Conservation (phyloP, 2,797 vertebrate species). For the Pyrocephalus nanus region DNA sequence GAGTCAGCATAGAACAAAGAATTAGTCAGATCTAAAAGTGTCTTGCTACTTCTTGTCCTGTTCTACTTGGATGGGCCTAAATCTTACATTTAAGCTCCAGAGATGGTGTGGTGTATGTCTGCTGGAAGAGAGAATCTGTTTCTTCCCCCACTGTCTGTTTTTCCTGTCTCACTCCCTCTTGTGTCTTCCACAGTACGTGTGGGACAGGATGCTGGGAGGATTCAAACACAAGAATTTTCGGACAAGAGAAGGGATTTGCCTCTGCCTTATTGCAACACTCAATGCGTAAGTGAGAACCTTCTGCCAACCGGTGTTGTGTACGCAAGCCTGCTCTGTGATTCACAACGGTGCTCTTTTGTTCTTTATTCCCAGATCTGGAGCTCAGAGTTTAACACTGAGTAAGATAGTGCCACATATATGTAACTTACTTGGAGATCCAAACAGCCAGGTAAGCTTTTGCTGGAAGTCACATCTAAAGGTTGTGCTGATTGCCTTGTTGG, state of each 20-base stretch:
- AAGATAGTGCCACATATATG: constrained; percentile 99
- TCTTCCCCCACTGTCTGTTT: not conserved
- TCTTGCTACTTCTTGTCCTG: not conserved
- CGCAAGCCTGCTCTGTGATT: not conserved
- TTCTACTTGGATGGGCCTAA: not conserved
- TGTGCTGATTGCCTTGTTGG: not conserved
- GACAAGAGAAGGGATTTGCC: constrained; percentile 95
- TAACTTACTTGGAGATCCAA: constrained; percentile 96
- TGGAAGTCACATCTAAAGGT: not conserved
- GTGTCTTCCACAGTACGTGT: constrained; percentile 84
- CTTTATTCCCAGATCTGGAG: constrained; percentile 86
- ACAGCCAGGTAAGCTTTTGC: constrained; percentile 87
- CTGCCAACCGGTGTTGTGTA: not conserved
- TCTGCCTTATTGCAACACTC: constrained; percentile 94
- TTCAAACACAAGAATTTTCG: constrained; percentile 99
- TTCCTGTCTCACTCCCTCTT: not conserved
- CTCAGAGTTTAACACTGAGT: constrained; percentile 95
- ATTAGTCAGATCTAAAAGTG: not conserved
- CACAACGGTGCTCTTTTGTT: not conserved
- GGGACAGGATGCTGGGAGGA: constrained; percentile 96
- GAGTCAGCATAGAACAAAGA: not conserved
- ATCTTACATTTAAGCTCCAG: not conserved
- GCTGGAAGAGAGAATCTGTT: not conserved
- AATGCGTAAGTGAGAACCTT: constrained; percentile 82
- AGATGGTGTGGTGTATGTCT: not conserved